Evolutionary conservation across 1,140 invertebrate species (phyloP), one percentile per base, ranked within the genome.

Genomic region (Saxidomus purpurata): DNA sequence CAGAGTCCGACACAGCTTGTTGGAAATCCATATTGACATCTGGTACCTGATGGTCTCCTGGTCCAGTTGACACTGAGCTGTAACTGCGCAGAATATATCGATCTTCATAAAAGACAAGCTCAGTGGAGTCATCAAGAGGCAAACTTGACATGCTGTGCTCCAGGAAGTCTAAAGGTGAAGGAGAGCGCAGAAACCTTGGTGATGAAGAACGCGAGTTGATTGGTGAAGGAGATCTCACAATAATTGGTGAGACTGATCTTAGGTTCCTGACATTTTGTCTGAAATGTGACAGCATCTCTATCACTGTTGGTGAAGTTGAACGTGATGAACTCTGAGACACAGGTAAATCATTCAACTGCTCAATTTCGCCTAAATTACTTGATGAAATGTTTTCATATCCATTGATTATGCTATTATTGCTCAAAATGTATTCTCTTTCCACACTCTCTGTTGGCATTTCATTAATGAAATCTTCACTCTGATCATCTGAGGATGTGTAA

Each of bases 11-110:
- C 19, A 87, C 71, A 79, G 28, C 28, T 31, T 76, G 55, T 28
- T 87, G 85, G 25, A 87, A 87, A 3, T 87, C 85, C 55, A 79
- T 79, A 49, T 87, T 69, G 6, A 55, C 85, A 79, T 87, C 85
- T 43, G 85, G 85, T 9, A 87, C 85, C 55, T 77, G 85, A 31
- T 87, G 85, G 47, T 86, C 83, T 6, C 47, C 49, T 38, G 17
- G 9, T 1, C 49, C 28, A 25, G 9, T 15, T 13, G 47, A 79
- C n/a, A 59, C 49, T 77, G 85, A 59, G 36, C 85, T 79, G 52
- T 61, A 47, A 25, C 52, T 77, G 2, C 85, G 25, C 0, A 40
- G 2, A 22, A 77, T 59, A 34, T 79, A 59, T 11, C 85, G 17
- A 47, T 87, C 52, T 9, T 87, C 85, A 63, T 87, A 87, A 22